A percentile compares a stretch with the other conserved stretches of the same genome.
phyloP scores from a whole-genome alignment of 2,797 vertebrate genomes.

The Tiaroga cobitis region DNA sequence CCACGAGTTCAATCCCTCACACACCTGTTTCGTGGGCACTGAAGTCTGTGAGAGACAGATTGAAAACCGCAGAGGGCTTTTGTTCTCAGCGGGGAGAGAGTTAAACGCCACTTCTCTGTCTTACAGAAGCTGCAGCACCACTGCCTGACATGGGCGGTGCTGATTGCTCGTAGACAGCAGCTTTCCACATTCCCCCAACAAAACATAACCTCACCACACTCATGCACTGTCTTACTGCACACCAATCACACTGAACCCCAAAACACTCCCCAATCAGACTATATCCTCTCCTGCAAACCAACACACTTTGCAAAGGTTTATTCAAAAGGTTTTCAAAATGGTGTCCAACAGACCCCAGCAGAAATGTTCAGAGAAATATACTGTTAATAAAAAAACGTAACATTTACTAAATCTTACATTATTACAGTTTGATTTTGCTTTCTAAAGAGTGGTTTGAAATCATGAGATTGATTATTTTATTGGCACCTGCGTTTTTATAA shows the following conservation, averaged over 20 bases:
- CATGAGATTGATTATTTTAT: background rate
- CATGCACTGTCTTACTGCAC: background rate
- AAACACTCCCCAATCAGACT: background rate
- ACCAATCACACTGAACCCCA: background rate
- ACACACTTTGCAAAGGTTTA: background rate
- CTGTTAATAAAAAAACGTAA: background rate
- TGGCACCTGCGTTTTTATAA: background rate
- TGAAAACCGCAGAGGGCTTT: slow-evolving; percentile 40
- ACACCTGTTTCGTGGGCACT: slow-evolving; percentile 30
- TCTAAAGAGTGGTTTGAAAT: background rate
- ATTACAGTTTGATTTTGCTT: background rate
- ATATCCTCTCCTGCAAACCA: background rate
- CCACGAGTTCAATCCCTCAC: slow-evolving; percentile 30
- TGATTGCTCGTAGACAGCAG: slow-evolving; percentile 23
- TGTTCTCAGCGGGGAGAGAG: slow-evolving; percentile 19
- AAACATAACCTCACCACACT: slow-evolving; percentile 10
- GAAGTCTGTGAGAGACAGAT: slow-evolving; percentile 34
- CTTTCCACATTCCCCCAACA: background rate
- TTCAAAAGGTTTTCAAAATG: background rate
- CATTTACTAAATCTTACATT: background rate
- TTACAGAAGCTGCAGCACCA: slow-evolving; percentile 28
- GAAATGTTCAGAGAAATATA: background rate
- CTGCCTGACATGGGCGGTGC: slow-evolving; percentile 22
- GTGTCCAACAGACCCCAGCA: background rate
- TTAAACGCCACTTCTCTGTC: slow-evolving; percentile 30